Base-by-base conservation (phyloP, 2,113 vertebrate genomes). In the Zeus faber region DNA sequence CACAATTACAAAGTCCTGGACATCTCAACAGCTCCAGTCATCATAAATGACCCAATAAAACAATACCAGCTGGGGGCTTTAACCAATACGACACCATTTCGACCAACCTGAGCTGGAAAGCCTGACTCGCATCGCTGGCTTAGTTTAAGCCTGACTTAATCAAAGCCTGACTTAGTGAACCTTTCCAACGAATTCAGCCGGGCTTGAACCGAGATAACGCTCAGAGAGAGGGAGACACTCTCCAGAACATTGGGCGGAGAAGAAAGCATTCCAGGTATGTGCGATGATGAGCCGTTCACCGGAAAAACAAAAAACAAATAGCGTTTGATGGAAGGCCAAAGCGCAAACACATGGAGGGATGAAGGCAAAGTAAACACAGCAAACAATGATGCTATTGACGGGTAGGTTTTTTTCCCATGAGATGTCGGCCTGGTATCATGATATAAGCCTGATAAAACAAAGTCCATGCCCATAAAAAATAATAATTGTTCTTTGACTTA, bases 1-100 rank as follows among this genome's bases (percentile, higher is more conserved):
- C 83, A 89, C 91, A 91, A 93, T 94, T 92, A 91, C 91, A 93
- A 93, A 97, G 91, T 90, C 85, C 89, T 89, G 91, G 91, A 92
- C 92, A 92, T 91, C 92, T 92, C 90, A 89, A 88, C 89, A 89
- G 88, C 88, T 84, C 72, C 70, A 88, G 90, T 92, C 89, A 90
- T 82, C 91, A 92, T 97, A 92, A 95, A 95, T 96, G 91, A 93
- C 89, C 79, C 85, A 75, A 87, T 86, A 87, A 89, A 81, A 89
- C 91, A 86, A 78, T 67, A 63, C 85, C 88, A 68, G 88, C 77
- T 82, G 81, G 86, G 81, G 44, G 58, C 41, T 72, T 29, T 44
- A 17, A 48, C 60, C 46, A 49, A 47, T 26, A 53, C 62, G 26
- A 70, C 45, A 51, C 33, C 27, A 68, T 73, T 72, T 68, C 63